Conservation (phyloP, 2,797 vertebrate species). For the Onychomys torridus region DNA sequence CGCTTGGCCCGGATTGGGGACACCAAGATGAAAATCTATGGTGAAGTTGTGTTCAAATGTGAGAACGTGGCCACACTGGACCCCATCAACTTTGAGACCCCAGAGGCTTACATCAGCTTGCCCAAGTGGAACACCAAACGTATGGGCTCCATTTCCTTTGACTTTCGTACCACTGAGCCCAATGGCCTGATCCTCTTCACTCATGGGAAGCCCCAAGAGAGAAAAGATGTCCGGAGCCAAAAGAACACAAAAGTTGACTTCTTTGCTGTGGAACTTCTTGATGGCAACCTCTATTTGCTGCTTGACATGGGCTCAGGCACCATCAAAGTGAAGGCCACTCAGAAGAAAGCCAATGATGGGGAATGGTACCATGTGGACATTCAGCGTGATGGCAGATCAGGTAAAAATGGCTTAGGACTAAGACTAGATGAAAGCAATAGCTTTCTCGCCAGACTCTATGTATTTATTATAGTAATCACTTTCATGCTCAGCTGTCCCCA, state of each 20-base stretch:
- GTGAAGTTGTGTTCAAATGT: conserved; percentile 96
- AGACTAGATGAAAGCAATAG: background rate
- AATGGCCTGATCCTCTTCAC: conserved; percentile 99
- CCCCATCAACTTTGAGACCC: conserved; percentile 98
- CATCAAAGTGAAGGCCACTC: conserved; percentile 98
- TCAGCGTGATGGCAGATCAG: conserved; percentile 97
- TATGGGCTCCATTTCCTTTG: conserved; percentile 99
- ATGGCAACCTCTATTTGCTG: conserved; percentile 96
- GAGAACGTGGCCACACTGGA: conserved; percentile 98
- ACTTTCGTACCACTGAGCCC: conserved; percentile 98
- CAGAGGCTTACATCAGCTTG: conserved; percentile 97
- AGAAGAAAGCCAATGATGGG: conserved; percentile 98
- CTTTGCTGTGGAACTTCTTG: conserved; percentile 98
- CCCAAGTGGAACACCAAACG: conserved; percentile 99
- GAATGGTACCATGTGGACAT: conserved; percentile 99
- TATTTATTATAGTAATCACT: background rate
- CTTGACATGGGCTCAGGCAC: conserved; percentile 99
- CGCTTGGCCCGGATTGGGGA: conserved; percentile 97
- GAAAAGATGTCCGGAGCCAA: conserved; percentile 95
- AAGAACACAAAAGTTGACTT: conserved; percentile 99
- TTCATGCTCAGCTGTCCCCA: background rate
- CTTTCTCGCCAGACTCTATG: background rate
- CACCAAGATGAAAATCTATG: conserved; percentile 99
- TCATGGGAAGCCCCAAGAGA: conserved; percentile 97
- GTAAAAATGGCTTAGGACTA: conserved; percentile 85